phyloP scores from a whole-genome alignment of 1,140 invertebrate genomes.

The Bombus consobrinus region DNA sequence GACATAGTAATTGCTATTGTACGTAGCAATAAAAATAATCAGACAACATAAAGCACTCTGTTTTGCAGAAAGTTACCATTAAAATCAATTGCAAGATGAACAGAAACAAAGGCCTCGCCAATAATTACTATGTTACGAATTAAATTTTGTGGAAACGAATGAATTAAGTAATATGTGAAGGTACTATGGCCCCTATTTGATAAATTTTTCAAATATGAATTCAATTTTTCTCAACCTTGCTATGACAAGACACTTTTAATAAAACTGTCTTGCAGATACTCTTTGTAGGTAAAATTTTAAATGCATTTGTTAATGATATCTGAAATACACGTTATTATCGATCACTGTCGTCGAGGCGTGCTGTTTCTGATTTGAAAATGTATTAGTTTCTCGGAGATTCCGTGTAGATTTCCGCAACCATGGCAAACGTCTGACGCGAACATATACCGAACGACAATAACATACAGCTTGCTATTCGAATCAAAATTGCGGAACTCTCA shows the following conservation, averaged over 20 bases:
- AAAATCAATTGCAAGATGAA: too few species aligned
- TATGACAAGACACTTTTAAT: background rate
- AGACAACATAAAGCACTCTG: too few species aligned
- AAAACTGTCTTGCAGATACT: background rate
- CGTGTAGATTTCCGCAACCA: background rate
- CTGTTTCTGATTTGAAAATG: background rate
- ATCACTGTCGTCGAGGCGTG: background rate
- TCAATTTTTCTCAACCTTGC: too few species aligned
- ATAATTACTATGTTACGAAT: too few species aligned
- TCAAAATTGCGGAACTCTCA: conserved; percentile 40
- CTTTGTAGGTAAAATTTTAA: conserved; percentile 4
- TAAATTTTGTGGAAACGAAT: too few species aligned
- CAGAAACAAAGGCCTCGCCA: too few species aligned
- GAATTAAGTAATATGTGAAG: too few species aligned
- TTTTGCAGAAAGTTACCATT: too few species aligned
- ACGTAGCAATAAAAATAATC: too few species aligned
- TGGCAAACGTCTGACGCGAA: conserved; percentile 39
- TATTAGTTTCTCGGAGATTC: background rate
- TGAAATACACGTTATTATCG: background rate
- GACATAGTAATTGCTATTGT: too few species aligned
- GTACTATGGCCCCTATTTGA: background rate
- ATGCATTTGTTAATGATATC: background rate
- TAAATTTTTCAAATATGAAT: too few species aligned
- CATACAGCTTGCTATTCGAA: conserved; percentile 16
- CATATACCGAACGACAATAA: conserved; percentile 34